phyloP scores from a whole-genome alignment of 2,113 vertebrate genomes.

The Gavialis gangeticus region DNA sequence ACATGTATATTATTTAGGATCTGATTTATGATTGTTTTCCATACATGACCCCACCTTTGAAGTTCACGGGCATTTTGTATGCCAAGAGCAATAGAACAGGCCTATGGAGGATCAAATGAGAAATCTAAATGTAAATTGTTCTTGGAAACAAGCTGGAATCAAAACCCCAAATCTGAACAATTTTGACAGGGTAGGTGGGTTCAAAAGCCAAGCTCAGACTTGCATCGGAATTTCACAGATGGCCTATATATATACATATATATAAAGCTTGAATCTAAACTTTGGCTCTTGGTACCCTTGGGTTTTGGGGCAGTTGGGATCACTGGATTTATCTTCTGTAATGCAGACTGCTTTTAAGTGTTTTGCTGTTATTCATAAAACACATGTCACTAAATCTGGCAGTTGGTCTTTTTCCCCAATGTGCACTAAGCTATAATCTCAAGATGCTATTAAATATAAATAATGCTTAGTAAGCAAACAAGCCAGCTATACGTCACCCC shows the following conservation, averaged over 20 bases:
- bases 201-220: not conserved
- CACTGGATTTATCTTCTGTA: not conserved
- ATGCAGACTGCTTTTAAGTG: not conserved
- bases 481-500: not conserved
- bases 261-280: not conserved
- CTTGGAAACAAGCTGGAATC: conserved; percentile 28
- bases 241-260: not conserved
- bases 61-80: not conserved
- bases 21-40: not conserved
- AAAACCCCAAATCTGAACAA: conserved; percentile 21
- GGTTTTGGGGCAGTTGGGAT: not conserved
- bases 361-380: not conserved
- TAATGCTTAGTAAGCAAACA: conserved; percentile 10
- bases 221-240: not conserved
- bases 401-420: not conserved
- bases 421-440: not conserved
- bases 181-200: conserved; percentile 23
- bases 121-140: conserved; percentile 30
- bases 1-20: not conserved
- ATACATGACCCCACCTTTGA: conserved; percentile 23
- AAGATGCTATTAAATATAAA: not conserved
- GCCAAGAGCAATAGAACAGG: conserved; percentile 25
- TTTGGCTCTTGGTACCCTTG: not conserved
- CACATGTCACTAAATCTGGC: not conserved
- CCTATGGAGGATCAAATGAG: conserved; percentile 8